A percentile compares a stretch with the other conserved stretches of the same genome.
Evolutionary conservation across 2,888 invertebrate species (phyloP).

Genomic region (Melanargia galathea): DNA sequence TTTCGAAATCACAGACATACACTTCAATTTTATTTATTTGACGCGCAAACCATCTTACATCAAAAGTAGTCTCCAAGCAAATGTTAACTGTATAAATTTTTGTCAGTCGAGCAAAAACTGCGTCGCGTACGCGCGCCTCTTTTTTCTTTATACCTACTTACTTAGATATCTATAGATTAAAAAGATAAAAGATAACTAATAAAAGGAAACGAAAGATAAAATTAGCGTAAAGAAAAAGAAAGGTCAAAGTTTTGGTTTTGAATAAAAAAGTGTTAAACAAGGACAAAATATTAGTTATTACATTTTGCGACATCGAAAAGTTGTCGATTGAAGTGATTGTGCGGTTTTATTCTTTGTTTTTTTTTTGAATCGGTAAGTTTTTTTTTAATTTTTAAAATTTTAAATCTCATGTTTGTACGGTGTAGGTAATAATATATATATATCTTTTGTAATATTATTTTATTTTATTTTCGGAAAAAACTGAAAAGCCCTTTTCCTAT

Average conservation of each 20-base stretch:
- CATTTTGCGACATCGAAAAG: slow-evolving; percentile 2
- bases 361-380: slow-evolving; percentile 1
- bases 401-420: no score
- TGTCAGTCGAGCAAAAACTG: slow-evolving; percentile 13
- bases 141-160: no score
- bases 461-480: no score
- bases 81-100: slow-evolving; percentile 5
- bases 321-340: slow-evolving; percentile 1
- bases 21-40: no score
- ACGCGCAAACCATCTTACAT: slow-evolving; percentile 10
- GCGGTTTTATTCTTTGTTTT: neutral
- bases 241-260: neutral
- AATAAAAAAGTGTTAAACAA: no score
- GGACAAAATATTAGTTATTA: neutral
- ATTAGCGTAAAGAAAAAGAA: neutral
- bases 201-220: neutral
- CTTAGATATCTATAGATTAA: neutral
- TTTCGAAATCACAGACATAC: no score
- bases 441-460: no score
- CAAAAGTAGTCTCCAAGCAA: neutral
- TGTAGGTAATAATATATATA: no score
- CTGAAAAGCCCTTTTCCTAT: no score
- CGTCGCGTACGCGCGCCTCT: neutral
- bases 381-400: no score
- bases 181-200: neutral